Evolutionary conservation across 2,888 invertebrate species (phyloP), one percentile per base, ranked within the genome.

Genomic region (Cataglyphis altisquamis): DNA sequence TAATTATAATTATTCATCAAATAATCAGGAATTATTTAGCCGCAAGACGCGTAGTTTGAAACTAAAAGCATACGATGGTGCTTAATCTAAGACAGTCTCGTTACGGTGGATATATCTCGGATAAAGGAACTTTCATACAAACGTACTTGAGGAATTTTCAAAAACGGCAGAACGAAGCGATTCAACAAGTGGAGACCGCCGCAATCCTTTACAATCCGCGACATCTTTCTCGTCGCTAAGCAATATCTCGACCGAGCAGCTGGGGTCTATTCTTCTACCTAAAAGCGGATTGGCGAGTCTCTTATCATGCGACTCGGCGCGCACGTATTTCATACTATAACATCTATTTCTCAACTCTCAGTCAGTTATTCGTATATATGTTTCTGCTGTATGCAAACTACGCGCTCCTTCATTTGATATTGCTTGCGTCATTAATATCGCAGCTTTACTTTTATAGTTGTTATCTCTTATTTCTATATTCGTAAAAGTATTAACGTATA

Each of bases 211-310:
- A 80, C 78, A 80, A 80, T 72, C 78, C 78, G 45, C 78, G 78
- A 80, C 78, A 80, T 80, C 72, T 80, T 80, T 45, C 36, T 80
- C 78, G 78, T 80, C 78, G 78, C 78, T 80, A 80, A 80, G 78
- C 78, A 80, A 80, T 80, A 80, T 80, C 78, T 80, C 60, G 78
- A 18, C 70, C 60, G 45, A 80, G 55, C 72, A 80, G 78, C 72
- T 72, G 78, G 45, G 18, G 25, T 70, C 78, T 80, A 80, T 80
- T 80, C 78, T 80, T 80, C 60, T 80, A 60, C 45, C 60, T 45
- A 60, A 80, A 80, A 80, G 78, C 72, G 78, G 78, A 80, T 80
- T 72, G 78, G 78, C 60, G 78, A 80, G 60, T 80, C 72, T 72
- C 78, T 78, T 78, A 78, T 78, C 78, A 72, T 80, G 72, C 72